phyloP scores from a whole-genome alignment of 2,113 vertebrate species.

The Aptenodytes forsteri region DNA sequence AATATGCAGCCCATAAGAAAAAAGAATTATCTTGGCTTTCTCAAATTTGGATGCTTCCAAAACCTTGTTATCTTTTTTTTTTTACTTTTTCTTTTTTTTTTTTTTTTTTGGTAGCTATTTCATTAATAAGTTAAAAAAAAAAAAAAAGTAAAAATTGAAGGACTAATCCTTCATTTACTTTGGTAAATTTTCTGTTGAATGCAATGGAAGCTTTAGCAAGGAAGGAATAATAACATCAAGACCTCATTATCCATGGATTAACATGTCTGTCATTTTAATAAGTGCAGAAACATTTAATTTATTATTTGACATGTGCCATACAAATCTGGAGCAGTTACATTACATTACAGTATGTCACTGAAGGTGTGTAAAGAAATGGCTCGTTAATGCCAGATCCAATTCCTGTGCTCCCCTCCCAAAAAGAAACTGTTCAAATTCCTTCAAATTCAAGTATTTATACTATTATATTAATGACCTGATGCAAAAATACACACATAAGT shows the following conservation, averaged over 20 bases:
- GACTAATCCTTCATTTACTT: neutral
- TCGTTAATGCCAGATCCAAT: neutral
- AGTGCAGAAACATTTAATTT: neutral
- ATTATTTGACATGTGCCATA: neutral
- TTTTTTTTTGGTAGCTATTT: neutral
- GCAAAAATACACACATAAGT: neutral
- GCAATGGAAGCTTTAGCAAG: neutral
- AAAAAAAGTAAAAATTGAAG: neutral
- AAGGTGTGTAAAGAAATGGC: neutral
- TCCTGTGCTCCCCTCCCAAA: neutral
- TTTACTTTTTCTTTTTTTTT: too few relatives aligned
- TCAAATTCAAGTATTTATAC: neutral
- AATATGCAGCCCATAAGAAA: neutral
- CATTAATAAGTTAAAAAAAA: neutral
- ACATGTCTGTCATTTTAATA: neutral
- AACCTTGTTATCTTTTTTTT: neutral
- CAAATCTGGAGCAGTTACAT: neutral
- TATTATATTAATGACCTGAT: neutral
- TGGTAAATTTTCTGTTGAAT: neutral
- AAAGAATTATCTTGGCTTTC: neutral
- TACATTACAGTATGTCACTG: neutral
- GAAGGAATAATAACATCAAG: neutral
- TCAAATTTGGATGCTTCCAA: neutral
- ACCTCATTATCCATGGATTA: neutral
- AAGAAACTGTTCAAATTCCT: neutral